These are phyloP conservation scores for Hyperoodon ampullatus DNA, from an alignment of 2,113 vertebrate genomes.

Conservation along the genomic window DNA sequence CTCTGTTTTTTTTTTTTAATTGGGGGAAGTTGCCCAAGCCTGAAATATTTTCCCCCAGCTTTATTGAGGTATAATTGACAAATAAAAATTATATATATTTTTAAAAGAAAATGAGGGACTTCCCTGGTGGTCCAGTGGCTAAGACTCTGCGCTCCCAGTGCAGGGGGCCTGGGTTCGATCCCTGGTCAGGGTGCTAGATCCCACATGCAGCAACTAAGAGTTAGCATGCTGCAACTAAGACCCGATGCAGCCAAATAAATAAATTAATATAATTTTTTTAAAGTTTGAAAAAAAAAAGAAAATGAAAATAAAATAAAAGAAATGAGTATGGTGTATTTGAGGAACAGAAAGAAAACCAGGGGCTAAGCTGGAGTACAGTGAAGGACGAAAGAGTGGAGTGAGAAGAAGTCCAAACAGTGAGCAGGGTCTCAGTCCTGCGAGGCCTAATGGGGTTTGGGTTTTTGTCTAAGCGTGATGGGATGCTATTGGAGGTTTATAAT, in stretches of 20 bases:
- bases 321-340: background rate
- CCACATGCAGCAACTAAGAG: too few relatives aligned
- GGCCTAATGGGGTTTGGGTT: background rate
- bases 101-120: too few relatives aligned
- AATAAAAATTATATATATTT: background rate
- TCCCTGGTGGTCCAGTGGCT: too few relatives aligned
- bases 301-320: too few relatives aligned
- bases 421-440: background rate
- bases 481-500: background rate
- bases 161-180: too few relatives aligned
- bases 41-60: background rate
- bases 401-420: background rate
- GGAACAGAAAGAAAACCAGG: background rate
- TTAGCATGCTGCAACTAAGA: too few relatives aligned
- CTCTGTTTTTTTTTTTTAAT: background rate
- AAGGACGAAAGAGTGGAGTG: background rate
- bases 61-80: background rate
- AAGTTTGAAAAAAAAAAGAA: too few relatives aligned
- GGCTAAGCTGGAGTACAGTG: background rate
- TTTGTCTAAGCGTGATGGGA: background rate
- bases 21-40: background rate
- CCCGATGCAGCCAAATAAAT: too few relatives aligned
- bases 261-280: too few relatives aligned
- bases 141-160: too few relatives aligned
- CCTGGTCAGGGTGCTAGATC: too few relatives aligned